Conservation (phyloP, 1,140 invertebrate genomes). For the Elymnias hypermnestra region DNA sequence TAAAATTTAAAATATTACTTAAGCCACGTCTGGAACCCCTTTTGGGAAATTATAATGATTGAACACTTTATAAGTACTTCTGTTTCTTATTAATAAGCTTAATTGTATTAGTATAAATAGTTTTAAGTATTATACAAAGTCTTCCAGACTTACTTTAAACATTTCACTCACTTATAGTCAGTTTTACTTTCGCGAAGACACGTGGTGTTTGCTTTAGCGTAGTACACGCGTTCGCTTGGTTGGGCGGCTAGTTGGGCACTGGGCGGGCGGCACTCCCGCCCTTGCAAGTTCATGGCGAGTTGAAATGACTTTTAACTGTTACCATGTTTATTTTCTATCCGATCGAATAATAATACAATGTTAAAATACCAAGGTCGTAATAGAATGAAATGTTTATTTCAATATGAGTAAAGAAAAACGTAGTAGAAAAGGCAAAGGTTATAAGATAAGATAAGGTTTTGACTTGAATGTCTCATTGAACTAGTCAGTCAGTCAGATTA, state of each 20-base stretch:
- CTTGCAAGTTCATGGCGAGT: slow-evolving; percentile 64
- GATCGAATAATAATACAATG: slow-evolving; percentile 8
- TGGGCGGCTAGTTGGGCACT: slow-evolving; percentile 53
- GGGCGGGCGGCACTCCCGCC: slow-evolving; percentile 57
- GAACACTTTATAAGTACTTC: not conserved
- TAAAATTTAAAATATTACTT: not conserved
- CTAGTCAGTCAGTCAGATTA: too few species aligned
- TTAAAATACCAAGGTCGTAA: slow-evolving; percentile 1
- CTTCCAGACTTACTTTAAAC: not conserved
- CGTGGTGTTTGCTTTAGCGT: slow-evolving; percentile 5
- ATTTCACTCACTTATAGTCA: not conserved
- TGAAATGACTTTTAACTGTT: slow-evolving; percentile 16
- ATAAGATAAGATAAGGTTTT: too few species aligned
- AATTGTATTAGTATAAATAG: not conserved
- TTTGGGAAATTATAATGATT: not conserved
- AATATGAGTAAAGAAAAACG: too few species aligned
- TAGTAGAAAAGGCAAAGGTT: too few species aligned
- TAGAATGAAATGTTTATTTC: too few species aligned
- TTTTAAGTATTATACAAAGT: not conserved
- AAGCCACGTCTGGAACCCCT: not conserved
- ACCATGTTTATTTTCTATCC: slow-evolving; percentile 12
- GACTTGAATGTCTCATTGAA: too few species aligned
- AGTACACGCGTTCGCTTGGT: slow-evolving; percentile 33
- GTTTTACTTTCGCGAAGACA: slow-evolving; percentile 13
- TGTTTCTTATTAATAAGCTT: not conserved